A percentile compares a stretch with the other conserved stretches of the same genome.
phyloP scores from a whole-genome alignment of 2,888 invertebrate species.

The Mactromeris polynyma region DNA sequence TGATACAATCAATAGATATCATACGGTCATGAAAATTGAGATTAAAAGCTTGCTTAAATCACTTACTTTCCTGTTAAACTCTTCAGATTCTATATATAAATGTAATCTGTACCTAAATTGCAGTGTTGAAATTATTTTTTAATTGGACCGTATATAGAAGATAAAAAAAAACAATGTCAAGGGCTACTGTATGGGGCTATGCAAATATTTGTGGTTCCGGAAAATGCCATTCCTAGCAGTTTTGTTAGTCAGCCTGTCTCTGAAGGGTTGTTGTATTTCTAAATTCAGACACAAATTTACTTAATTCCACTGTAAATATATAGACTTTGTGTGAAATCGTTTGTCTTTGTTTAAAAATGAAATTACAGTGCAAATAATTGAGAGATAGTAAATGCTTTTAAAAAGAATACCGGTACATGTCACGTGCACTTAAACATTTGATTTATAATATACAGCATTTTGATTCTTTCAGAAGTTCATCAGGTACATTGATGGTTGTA shows the following conservation, averaged over 20 bases:
- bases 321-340: neutral
- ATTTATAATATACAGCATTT: too few relatives aligned
- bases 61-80: neutral
- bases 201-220: neutral
- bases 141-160: neutral
- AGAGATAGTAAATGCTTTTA: too few relatives aligned
- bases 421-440: too few relatives aligned
- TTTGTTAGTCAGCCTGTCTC: neutral
- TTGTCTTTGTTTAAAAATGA: too few relatives aligned
- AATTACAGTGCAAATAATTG: too few relatives aligned
- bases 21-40: slow-evolving; percentile 1
- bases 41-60: neutral
- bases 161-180: neutral
- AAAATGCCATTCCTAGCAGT: neutral
- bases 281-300: neutral
- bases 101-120: neutral
- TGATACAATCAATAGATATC: neutral
- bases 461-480: too few relatives aligned
- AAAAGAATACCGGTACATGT: too few relatives aligned
- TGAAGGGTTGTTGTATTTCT: neutral
- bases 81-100: neutral
- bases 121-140: neutral
- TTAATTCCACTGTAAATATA: neutral
- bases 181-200: neutral
- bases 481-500: too few relatives aligned